These are phyloP conservation scores for Neoscelio sp. DNA, from an alignment of 2,888 invertebrate species.

Conservation along the genomic window DNA sequence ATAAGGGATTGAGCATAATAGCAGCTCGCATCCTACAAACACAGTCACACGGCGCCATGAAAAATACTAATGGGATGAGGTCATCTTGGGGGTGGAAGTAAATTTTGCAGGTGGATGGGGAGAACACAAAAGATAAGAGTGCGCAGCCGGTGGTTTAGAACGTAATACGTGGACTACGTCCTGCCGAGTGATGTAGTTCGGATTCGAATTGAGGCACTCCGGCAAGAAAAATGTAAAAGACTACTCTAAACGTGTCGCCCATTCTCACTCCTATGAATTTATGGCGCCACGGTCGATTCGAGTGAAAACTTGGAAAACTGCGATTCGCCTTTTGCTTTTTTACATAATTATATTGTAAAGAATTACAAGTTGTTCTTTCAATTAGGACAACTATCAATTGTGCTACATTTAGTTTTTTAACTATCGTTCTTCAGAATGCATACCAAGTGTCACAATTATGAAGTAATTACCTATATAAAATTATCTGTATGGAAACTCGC, in stretches of 20 bases:
- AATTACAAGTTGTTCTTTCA: not conserved
- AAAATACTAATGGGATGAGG: slow-evolving; percentile 80
- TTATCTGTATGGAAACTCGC: too few relatives aligned
- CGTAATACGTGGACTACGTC: slow-evolving; percentile 71
- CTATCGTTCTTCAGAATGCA: too few relatives aligned
- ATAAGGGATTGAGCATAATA: slow-evolving; percentile 78
- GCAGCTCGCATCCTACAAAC: slow-evolving; percentile 72
- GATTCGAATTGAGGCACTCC: slow-evolving; percentile 65
- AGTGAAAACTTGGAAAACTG: slow-evolving; percentile 20
- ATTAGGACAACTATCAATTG: too few relatives aligned
- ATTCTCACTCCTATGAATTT: slow-evolving; percentile 42
- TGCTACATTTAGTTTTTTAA: too few relatives aligned
- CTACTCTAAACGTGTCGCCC: slow-evolving; percentile 44
- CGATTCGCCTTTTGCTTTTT: slow-evolving; percentile 1
- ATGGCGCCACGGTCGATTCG: slow-evolving; percentile 28
- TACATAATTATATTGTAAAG: not conserved
- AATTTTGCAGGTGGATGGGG: slow-evolving; percentile 78
- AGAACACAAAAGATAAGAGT: slow-evolving; percentile 77
- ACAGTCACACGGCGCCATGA: slow-evolving; percentile 76
- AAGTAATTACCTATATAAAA: too few relatives aligned
- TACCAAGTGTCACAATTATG: too few relatives aligned
- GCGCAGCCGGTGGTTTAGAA: slow-evolving; percentile 65
- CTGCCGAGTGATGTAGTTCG: slow-evolving; percentile 64
- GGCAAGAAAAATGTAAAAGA: slow-evolving; percentile 56
- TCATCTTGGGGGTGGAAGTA: slow-evolving; percentile 76